Evolutionary conservation across 2,797 vertebrate genomes (phyloP).

Genomic region (Cheirogaleus major): DNA sequence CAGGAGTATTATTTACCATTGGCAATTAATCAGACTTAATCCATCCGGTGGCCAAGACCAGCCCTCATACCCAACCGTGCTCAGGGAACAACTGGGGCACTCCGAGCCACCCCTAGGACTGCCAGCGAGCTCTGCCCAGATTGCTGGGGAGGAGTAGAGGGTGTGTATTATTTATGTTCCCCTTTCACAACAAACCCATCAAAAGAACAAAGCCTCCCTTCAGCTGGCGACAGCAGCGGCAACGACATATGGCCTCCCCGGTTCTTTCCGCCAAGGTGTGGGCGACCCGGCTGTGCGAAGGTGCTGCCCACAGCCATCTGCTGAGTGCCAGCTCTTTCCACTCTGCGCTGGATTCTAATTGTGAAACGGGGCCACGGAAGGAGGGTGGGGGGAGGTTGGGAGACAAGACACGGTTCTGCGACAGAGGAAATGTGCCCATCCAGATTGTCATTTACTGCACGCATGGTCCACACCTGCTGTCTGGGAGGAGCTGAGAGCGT

Average conservation of each 20-base stretch:
- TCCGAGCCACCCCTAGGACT: background rate
- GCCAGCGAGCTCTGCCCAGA: background rate
- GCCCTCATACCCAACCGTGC: background rate
- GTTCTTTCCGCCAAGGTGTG: background rate
- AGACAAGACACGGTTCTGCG: background rate
- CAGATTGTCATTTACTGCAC: background rate
- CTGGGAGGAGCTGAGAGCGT: background rate
- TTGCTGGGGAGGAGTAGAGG: background rate
- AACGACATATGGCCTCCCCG: background rate
- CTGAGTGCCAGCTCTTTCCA: background rate
- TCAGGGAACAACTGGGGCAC: background rate
- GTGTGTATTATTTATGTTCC: constrained; percentile 59
- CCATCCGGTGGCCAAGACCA: background rate
- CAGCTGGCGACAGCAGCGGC: background rate
- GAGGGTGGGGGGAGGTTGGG: background rate
- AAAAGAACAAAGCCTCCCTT: constrained; percentile 55
- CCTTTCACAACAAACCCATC: constrained; percentile 59
- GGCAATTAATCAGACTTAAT: constrained; percentile 22
- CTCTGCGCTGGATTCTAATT: background rate
- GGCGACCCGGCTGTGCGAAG: background rate
- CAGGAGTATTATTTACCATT: background rate
- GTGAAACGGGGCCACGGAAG: background rate
- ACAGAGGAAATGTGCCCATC: background rate
- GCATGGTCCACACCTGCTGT: background rate
- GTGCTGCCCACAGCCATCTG: constrained; percentile 7